Percentiles rank a stretch among this genome's conserved stretches.
Evolutionary conservation across 2,113 vertebrate genomes (phyloP).

Genomic region (Petrocephalus zakoni): DNA sequence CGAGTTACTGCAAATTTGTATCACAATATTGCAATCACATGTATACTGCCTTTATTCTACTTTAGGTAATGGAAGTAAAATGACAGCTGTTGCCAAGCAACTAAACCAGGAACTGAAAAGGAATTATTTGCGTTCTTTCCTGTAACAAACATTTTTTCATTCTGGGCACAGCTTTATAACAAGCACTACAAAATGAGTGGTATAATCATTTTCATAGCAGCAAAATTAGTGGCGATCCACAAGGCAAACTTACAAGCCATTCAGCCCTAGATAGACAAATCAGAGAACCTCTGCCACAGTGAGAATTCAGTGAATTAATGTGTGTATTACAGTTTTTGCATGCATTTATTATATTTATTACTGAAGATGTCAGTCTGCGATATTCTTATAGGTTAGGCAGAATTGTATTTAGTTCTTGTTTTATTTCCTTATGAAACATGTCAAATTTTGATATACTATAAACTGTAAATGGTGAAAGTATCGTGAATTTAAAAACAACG

Average conservation of each 20-base stretch:
- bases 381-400: background rate
- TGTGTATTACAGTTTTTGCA: background rate
- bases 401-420: background rate
- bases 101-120: background rate
- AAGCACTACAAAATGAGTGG: background rate
- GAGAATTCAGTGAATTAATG: background rate
- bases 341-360: background rate
- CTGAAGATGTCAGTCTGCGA: background rate
- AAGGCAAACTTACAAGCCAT: background rate
- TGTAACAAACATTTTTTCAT: background rate
- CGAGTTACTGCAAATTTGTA: background rate
- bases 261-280: background rate
- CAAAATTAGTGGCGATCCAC: background rate
- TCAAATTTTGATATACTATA: background rate
- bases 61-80: background rate
- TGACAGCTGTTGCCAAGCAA: conserved; percentile 5
- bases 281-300: background rate
- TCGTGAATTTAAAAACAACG: background rate
- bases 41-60: background rate
- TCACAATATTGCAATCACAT: background rate
- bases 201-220: background rate
- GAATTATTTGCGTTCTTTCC: background rate
- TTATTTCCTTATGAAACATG: background rate
- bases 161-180: background rate
- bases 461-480: background rate